Base-by-base conservation (phyloP, 2,113 vertebrate species). In the Elephantulus edwardii region DNA sequence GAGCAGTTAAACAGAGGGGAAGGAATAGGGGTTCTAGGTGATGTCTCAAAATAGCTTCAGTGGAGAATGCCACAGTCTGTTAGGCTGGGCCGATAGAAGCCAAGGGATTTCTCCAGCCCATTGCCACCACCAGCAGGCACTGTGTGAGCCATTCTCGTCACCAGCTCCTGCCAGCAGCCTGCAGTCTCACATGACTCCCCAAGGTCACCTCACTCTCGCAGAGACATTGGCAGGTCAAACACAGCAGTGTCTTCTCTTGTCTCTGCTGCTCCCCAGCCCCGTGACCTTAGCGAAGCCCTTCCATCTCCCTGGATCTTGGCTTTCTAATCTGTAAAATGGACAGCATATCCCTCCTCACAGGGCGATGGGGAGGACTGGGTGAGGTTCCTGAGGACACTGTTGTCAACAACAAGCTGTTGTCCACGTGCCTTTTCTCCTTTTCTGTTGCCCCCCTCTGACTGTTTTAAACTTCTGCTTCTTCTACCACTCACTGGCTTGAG, bases 151-250 rank as follows among this genome's bases (percentile, higher is more conserved):
- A 24, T 85, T 64, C 33, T 75, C 22, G 11, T 48, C n/a, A 64
- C 44, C 60, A 6, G 11, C 74, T 74, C 48, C 54, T 84, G 90
- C 90, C 94, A 80, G 76, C 86, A 68, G 83, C 66, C 92, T 75
- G 79, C 20, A 93, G 91, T 90, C 80, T 94, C 86, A 86, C 76
- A 46, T 92, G 93, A 95, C 77, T 89, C 33, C n/a, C 82, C 92
- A 96, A 96, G 94, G 96, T 95, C 95, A 91, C 81, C 70, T 74
- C 24, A 1, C 80, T 83, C 60, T 93, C 72, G 17, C 26, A 56
- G 89, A 88, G 48, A 28, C 81, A 44, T 13, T 52, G 82, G 30
- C 58, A 17, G 74, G 77, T 70, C 75, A 91, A 52, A 85, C 66
- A 82, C 30, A 77, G 83, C 71, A 52, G 4, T 77, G 44, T 86